Conservation (phyloP, 37 sponge, comb jelly and placozoan genomes). For the Dysidea cf. avara region DNA sequence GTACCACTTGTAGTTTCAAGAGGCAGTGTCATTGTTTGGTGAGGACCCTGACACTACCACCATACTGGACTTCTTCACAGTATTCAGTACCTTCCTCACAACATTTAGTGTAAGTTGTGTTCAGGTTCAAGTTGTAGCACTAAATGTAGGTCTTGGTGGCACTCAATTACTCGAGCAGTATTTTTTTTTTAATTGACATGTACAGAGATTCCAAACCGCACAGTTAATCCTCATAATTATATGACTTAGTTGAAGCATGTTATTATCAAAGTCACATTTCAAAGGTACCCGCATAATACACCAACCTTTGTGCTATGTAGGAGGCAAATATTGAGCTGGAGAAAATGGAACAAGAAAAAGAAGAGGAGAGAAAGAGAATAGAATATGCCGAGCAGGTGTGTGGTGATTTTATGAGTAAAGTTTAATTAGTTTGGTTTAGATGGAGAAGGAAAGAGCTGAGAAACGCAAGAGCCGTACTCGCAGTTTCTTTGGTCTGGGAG, state of each 20-base stretch:
- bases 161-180: no score
- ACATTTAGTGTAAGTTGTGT: conserved; percentile 52
- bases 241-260: no score
- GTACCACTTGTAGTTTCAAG: conserved; percentile 29
- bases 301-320: conserved; percentile 1
- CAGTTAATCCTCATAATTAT: no score
- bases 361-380: conserved; percentile 25
- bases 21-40: conserved; percentile 60
- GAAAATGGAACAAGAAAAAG: conserved; percentile 55
- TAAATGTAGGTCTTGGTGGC: neutral
- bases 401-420: neutral
- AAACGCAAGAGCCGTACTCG: conserved; percentile 6
- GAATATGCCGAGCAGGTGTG: neutral
- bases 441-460: neutral
- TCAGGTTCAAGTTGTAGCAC: neutral
- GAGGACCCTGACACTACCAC: conserved; percentile 57
- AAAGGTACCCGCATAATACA: neutral
- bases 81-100: conserved; percentile 62
- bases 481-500: no score
- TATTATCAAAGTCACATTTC: neutral
- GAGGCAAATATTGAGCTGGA: conserved; percentile 52
- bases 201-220: no score
- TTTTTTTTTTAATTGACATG: no score
- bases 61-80: conserved; percentile 79
- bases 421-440: neutral